phyloP scores from a whole-genome alignment of 2,113 vertebrate genomes.

The Charina bottae region DNA sequence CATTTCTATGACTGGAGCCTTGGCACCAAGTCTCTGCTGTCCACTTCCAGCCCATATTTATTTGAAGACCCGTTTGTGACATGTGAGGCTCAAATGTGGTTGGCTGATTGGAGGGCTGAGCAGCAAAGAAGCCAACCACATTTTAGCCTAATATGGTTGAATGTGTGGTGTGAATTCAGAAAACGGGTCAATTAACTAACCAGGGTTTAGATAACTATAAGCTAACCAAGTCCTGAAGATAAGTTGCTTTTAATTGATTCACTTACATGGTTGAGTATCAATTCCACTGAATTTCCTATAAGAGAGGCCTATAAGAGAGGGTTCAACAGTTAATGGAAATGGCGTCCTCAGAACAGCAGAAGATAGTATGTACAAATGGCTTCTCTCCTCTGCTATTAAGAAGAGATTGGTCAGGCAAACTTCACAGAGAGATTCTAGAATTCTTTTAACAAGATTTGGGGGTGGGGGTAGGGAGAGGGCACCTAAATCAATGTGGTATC shows the following conservation, averaged over 20 bases:
- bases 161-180: neutral
- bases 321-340: neutral
- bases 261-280: neutral
- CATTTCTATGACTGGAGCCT: neutral
- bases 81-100: neutral
- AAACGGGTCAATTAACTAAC: neutral
- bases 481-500: neutral
- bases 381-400: neutral
- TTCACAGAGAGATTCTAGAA: neutral
- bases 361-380: neutral
- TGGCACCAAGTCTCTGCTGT: neutral
- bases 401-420: neutral
- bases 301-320: neutral
- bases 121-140: neutral
- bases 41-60: neutral
- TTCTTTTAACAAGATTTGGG: neutral
- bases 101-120: neutral
- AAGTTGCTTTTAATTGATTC: neutral
- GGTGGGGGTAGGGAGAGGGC: neutral
- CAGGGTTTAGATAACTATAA: neutral
- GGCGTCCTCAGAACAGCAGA: neutral
- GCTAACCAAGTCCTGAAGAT: neutral
- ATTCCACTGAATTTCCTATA: neutral
- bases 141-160: neutral
- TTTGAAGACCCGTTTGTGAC: neutral